Evolutionary conservation across 2,797 vertebrate species (phyloP).

Genomic region (Erithacus rubecula): DNA sequence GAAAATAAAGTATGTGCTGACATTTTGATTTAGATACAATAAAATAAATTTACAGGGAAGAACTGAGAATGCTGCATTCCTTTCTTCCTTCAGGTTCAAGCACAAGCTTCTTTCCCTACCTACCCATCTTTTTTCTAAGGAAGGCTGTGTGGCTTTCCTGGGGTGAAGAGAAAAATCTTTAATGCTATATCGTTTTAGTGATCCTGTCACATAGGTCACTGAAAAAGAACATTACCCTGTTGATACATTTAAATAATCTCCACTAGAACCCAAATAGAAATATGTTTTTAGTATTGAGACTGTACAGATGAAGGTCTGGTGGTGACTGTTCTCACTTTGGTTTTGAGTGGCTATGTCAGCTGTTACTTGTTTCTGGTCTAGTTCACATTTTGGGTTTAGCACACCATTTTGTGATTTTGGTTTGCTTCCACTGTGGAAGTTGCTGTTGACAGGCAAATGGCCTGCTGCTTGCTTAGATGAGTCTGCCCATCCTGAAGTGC

Average conservation of each 20-base stretch:
- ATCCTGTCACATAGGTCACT: constrained; percentile 14
- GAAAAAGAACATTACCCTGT: neutral
- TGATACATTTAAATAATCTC: neutral
- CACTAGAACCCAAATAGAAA: neutral
- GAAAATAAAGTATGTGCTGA: constrained; percentile 47
- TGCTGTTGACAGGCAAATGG: neutral
- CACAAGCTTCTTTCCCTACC: constrained; percentile 1
- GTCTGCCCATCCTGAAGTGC: neutral
- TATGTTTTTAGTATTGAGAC: neutral
- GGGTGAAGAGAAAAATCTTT: constrained; percentile 30
- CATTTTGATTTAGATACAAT: constrained; percentile 68
- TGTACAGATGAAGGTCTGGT: neutral
- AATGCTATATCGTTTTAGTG: constrained; percentile 48
- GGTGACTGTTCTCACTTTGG: neutral
- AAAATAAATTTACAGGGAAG: constrained; percentile 62
- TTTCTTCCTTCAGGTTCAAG: constrained; percentile 42
- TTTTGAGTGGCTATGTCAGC: neutral
- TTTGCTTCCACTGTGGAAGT: neutral
- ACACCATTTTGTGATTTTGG: neutral
- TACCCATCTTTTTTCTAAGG: neutral
- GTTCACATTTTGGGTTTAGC: neutral
- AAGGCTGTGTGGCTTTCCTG: constrained; percentile 37
- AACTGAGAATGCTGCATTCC: constrained; percentile 44
- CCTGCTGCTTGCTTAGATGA: neutral
- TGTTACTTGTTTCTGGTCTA: neutral